Evolutionary conservation across 2,113 vertebrate species (phyloP).

Genomic region (Cynocephalus volans): DNA sequence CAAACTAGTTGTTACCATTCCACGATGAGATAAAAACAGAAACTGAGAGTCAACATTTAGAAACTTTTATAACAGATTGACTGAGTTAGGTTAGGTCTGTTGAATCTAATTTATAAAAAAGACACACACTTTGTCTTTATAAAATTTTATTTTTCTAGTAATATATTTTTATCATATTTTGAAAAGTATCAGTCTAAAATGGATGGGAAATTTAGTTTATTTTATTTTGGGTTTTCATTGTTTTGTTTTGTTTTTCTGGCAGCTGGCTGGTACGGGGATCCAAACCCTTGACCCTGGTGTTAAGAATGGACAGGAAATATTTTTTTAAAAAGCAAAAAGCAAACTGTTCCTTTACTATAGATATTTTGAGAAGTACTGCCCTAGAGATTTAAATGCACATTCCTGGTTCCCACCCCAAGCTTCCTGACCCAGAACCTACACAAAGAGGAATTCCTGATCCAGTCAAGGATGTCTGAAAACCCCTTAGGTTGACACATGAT

Average conservation of each 20-base stretch:
- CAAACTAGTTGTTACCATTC: not conserved
- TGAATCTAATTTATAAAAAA: not conserved
- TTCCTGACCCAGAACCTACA: not conserved
- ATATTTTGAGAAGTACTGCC: not conserved
- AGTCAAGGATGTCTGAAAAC: not conserved
- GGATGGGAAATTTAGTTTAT: not conserved
- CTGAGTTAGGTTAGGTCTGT: not conserved
- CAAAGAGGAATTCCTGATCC: not conserved
- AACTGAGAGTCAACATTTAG: not conserved
- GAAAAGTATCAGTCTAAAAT: conserved; percentile 14
- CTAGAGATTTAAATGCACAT: not conserved
- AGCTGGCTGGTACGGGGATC: too few relatives aligned
- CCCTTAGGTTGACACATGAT: not conserved
- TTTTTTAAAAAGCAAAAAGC: not conserved
- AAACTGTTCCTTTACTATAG: not conserved
- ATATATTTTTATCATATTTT: not conserved
- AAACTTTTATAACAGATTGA: not conserved
- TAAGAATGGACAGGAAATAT: not conserved
- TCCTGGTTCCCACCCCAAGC: not conserved
- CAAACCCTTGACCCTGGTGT: too few relatives aligned
- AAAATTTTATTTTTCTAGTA: not conserved
- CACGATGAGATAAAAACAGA: not conserved
- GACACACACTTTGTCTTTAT: not conserved
- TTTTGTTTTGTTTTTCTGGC: too few relatives aligned
- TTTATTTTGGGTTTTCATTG: not conserved